Percentiles rank a stretch among this genome's conserved stretches.
These are phyloP conservation scores for Drosophila paulistorum DNA, from an alignment of 1,140 invertebrate genomes.

Conservation along the genomic window DNA sequence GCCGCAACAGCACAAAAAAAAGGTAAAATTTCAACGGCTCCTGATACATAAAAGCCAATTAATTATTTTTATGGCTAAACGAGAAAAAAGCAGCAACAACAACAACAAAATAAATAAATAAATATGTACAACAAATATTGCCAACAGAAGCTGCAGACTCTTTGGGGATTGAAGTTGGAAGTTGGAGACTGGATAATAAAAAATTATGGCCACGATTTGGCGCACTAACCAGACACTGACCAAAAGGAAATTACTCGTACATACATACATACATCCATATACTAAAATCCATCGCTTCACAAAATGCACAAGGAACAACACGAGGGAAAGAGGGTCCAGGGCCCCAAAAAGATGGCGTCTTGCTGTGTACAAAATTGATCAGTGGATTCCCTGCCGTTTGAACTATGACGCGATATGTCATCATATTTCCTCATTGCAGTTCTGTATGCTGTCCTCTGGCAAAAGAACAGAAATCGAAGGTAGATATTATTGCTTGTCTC, in stretches of 20 bases:
- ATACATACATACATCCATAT: slow-evolving; percentile 16
- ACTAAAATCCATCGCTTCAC: slow-evolving; percentile 35
- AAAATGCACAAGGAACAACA: slow-evolving; percentile 33
- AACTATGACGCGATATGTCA: slow-evolving; percentile 83
- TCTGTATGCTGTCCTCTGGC: slow-evolving; percentile 16
- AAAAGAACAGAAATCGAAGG: slow-evolving; percentile 1
- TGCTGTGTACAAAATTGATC: slow-evolving; percentile 83
- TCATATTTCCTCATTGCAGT: slow-evolving; percentile 79
- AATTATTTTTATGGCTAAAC: slow-evolving; percentile 78
- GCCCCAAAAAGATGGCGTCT: slow-evolving; percentile 78
- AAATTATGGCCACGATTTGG: slow-evolving; percentile 78
- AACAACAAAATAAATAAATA: slow-evolving; percentile 11
- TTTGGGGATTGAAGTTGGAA: slow-evolving; percentile 13
- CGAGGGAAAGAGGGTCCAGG: not conserved
- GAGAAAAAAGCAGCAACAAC: slow-evolving; percentile 24
- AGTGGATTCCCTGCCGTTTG: slow-evolving; percentile 83
- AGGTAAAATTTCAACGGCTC: slow-evolving; percentile 73
- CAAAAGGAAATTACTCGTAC: slow-evolving; percentile 16
- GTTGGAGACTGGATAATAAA: slow-evolving; percentile 62
- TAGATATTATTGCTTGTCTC: slow-evolving; percentile 42
- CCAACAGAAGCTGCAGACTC: slow-evolving; percentile 67
- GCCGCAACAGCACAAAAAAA: slow-evolving; percentile 27
- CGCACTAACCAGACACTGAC: slow-evolving; percentile 52
- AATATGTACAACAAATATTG: slow-evolving; percentile 29
- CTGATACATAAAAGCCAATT: slow-evolving; percentile 80